These are phyloP conservation scores for Vulpes ferrilata DNA, from an alignment of 2,113 vertebrate species.

Conservation along the genomic window DNA sequence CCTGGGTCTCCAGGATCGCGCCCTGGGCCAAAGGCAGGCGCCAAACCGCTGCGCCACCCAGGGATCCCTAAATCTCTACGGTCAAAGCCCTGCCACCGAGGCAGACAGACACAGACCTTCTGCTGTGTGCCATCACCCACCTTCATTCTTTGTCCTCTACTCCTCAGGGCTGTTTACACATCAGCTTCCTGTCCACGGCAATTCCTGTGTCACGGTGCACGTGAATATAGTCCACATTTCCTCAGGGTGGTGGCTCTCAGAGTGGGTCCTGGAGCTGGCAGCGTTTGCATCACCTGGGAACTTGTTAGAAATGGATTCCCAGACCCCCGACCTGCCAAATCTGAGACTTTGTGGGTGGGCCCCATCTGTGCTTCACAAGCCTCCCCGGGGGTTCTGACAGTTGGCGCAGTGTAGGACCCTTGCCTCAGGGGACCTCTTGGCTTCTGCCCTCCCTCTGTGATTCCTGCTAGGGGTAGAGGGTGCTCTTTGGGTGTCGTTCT, in stretches of 20 bases:
- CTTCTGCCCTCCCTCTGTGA: not conserved
- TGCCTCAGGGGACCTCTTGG: not conserved
- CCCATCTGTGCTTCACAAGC: not conserved
- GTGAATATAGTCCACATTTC: no score
- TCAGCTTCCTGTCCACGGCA: not conserved
- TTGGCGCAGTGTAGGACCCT: not conserved
- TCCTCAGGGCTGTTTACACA: not conserved
- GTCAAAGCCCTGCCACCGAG: not conserved
- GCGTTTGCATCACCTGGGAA: not conserved
- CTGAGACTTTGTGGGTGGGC: rapidly evolving
- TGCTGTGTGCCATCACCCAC: not conserved
- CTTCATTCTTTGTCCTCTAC: not conserved
- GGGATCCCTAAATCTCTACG: not conserved
- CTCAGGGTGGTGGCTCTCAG: not conserved
- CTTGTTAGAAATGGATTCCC: not conserved
- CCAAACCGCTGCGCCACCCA: no score
- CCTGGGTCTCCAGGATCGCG: no score
- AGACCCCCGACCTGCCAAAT: not conserved
- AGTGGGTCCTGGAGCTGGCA: not conserved
- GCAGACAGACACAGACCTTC: not conserved
- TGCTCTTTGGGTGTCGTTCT: not conserved
- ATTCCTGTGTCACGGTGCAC: not conserved
- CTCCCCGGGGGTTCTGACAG: no score
- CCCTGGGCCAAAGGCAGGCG: no score
- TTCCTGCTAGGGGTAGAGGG: not conserved